A percentile compares a stretch with the other conserved stretches of the same genome.
Evolutionary conservation across 1,140 invertebrate genomes (phyloP).

Genomic region (Sipha flava): DNA sequence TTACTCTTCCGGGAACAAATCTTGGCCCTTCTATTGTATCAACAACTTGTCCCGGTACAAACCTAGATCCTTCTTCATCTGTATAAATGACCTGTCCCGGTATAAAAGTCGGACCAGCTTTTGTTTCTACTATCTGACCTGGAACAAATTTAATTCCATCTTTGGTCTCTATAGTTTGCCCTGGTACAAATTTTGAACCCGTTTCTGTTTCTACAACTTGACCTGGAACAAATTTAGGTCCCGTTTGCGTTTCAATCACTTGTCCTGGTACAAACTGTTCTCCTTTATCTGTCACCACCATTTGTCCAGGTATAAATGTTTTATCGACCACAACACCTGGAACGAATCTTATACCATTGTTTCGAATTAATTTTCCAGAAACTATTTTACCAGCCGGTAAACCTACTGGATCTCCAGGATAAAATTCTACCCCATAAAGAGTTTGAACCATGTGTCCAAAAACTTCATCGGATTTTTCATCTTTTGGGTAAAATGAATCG

Average conservation of each 20-base stretch:
- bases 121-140: constrained; percentile 62
- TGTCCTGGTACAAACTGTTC: constrained; percentile 59
- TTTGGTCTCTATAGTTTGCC: constrained; percentile 59
- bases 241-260: constrained; percentile 49
- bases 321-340: constrained; percentile 59
- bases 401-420: constrained; percentile 50
- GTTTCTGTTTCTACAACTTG: constrained; percentile 59
- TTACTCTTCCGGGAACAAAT: constrained; percentile 63
- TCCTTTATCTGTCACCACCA: constrained; percentile 57
- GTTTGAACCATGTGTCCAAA: constrained; percentile 63
- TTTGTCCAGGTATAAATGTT: constrained; percentile 61
- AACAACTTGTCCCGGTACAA: constrained; percentile 65
- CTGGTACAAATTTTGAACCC: constrained; percentile 61
- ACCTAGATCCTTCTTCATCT: constrained; percentile 58
- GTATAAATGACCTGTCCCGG: constrained; percentile 65
- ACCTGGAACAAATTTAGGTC: constrained; percentile 60
- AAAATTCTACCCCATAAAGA: constrained; percentile 58
- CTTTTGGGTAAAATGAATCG: constrained; percentile 24
- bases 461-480: constrained; percentile 47
- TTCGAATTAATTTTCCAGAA: constrained; percentile 56
- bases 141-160: constrained; percentile 60
- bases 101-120: constrained; percentile 62
- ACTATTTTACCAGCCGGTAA: constrained; percentile 53
- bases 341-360: constrained; percentile 56
- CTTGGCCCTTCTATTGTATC: constrained; percentile 61